These are phyloP conservation scores for Drosophila prosaltans DNA, from an alignment of 1,140 invertebrate genomes.

Conservation along the genomic window DNA sequence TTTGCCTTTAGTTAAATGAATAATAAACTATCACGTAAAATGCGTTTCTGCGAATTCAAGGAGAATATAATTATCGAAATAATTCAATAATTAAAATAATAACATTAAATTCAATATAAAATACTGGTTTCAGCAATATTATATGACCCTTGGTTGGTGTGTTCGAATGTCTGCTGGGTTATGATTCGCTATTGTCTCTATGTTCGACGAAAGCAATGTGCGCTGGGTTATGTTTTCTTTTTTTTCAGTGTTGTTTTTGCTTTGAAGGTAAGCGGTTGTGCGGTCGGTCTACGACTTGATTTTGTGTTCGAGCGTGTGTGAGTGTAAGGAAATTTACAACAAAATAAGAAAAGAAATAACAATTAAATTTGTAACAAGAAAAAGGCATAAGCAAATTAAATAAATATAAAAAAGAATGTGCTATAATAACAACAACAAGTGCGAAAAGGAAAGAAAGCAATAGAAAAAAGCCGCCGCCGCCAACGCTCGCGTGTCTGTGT, in stretches of 20 bases:
- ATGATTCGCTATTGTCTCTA: no score
- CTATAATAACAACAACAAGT: slow-evolving; percentile 12
- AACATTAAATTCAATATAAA: no score
- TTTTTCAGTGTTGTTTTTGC: neutral
- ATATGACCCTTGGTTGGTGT: no score
- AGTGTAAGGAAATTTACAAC: neutral
- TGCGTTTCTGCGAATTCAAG: no score
- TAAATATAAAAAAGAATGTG: neutral
- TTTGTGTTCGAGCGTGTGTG: neutral
- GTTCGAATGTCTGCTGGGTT: no score
- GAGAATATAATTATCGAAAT: no score
- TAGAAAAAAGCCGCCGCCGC: slow-evolving; percentile 71
- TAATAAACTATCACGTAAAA: no score
- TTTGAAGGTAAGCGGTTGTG: neutral
- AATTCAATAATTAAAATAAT: no score
- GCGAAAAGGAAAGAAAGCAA: slow-evolving; percentile 2
- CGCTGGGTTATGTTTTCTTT: neutral
- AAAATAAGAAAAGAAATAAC: neutral
- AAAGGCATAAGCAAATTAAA: neutral
- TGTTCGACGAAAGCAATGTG: no score
- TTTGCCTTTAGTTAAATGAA: no score
- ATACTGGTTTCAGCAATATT: no score
- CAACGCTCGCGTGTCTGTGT: slow-evolving; percentile 21
- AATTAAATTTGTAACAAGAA: neutral
- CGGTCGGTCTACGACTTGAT: neutral